These are phyloP conservation scores for Diphyllodes magnificus DNA, from an alignment of 2,113 vertebrate genomes.

Conservation along the genomic window DNA sequence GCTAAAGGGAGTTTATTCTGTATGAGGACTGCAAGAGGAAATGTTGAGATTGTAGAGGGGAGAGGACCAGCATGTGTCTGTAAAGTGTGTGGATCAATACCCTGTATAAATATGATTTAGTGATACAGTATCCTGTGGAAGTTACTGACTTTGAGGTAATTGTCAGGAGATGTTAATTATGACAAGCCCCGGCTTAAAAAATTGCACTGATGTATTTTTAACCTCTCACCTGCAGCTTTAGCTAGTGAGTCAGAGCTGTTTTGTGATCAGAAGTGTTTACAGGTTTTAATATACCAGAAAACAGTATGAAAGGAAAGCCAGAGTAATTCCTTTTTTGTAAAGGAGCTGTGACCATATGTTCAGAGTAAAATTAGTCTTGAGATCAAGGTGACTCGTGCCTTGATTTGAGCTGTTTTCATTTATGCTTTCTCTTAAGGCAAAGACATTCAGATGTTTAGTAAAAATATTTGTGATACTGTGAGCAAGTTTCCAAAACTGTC, in stretches of 20 bases:
- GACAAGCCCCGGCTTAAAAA: background rate
- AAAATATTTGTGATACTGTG: background rate
- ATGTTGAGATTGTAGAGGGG: background rate
- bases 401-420: background rate
- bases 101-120: background rate
- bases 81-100: background rate
- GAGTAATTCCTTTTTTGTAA: background rate
- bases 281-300: background rate
- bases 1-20: background rate
- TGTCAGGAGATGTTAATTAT: background rate
- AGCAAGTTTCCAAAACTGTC: background rate
- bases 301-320: background rate
- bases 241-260: background rate
- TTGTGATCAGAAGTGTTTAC: background rate
- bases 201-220: background rate
- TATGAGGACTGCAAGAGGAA: rapidly evolving
- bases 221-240: background rate
- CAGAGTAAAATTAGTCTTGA: background rate
- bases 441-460: background rate
- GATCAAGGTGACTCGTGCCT: background rate
- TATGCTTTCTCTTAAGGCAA: background rate
- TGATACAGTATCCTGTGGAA: background rate
- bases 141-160: background rate
- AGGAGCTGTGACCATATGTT: background rate
- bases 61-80: background rate